These are phyloP conservation scores for Coregonus sp. DNA, from an alignment of 2,797 vertebrate species.

Conservation along the genomic window DNA sequence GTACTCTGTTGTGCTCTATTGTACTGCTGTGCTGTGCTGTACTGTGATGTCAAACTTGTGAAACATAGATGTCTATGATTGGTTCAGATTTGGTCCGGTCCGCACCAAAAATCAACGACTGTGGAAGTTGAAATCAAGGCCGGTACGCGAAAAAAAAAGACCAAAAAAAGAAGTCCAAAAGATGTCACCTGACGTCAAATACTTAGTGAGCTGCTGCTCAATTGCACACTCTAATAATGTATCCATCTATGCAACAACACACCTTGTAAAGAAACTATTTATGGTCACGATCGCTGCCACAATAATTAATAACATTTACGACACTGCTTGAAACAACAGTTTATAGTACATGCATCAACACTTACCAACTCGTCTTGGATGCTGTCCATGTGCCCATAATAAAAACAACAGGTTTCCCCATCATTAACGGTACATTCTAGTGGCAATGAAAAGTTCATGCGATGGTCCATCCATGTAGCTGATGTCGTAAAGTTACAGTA, in stretches of 20 bases:
- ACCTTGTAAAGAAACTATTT: not conserved
- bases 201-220: not conserved
- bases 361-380: conserved; percentile 2
- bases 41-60: no score
- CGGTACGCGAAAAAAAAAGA: no score
- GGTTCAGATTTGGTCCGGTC: no score
- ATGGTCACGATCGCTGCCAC: not conserved
- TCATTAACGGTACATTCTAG: not conserved
- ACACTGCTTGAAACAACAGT: conserved; percentile 1
- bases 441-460: not conserved
- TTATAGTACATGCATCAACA: not conserved
- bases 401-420: not conserved
- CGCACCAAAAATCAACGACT: no score
- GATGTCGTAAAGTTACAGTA: not conserved
- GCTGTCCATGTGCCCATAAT: not conserved
- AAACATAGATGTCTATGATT: no score
- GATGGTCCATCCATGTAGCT: not conserved
- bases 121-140: no score
- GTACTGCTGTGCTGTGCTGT: no score
- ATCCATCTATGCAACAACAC: not conserved
- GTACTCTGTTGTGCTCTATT: no score
- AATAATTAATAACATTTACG: not conserved
- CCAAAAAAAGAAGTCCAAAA: no score
- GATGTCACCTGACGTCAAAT: no score
- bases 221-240: not conserved